A percentile compares a stretch with the other conserved stretches of the same genome.
Evolutionary conservation across 2,888 invertebrate species (phyloP).

Genomic region (Ectobius pallidus): DNA sequence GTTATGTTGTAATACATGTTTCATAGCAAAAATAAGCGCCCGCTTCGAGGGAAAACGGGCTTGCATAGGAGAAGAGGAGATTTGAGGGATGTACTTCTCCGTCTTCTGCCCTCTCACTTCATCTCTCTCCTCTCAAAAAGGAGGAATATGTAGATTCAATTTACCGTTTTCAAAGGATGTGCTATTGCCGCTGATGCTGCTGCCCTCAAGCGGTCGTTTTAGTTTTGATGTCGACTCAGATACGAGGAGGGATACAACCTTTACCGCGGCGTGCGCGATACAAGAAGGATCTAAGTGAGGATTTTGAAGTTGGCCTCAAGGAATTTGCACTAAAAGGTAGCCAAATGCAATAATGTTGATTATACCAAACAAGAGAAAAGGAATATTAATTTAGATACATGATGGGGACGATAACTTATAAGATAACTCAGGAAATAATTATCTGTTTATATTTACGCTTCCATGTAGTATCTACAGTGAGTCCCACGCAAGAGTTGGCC

Average conservation of each 20-base stretch:
- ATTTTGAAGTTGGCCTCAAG: not conserved
- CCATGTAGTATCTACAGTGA: too few species aligned
- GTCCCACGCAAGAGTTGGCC: too few species aligned
- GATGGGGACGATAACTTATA: too few species aligned
- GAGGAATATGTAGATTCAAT: slow-evolving; percentile 30
- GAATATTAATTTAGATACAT: too few species aligned
- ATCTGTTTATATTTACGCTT: too few species aligned
- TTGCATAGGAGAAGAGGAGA: slow-evolving; percentile 19
- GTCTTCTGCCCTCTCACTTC: not conserved
- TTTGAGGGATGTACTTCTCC: slow-evolving; percentile 28
- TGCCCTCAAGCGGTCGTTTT: slow-evolving; percentile 31
- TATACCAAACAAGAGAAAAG: too few species aligned
- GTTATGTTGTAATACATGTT: slow-evolving; percentile 28
- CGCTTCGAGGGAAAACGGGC: not conserved
- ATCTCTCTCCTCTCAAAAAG: slow-evolving; percentile 29
- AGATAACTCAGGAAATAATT: too few species aligned
- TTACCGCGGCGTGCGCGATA: not conserved
- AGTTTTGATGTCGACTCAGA: slow-evolving; percentile 27
- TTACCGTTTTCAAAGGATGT: slow-evolving; percentile 31
- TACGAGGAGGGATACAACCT: slow-evolving; percentile 12
- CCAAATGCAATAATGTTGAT: too few species aligned
- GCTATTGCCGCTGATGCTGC: slow-evolving; percentile 27
- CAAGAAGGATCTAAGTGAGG: slow-evolving; percentile 15
- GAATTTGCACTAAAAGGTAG: not conserved
- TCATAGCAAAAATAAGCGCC: slow-evolving; percentile 29